Percentiles rank a stretch among this genome's conserved stretches.
These are phyloP conservation scores for Eupithecia centaureata DNA, from an alignment of 2,888 invertebrate genomes.

Conservation along the genomic window DNA sequence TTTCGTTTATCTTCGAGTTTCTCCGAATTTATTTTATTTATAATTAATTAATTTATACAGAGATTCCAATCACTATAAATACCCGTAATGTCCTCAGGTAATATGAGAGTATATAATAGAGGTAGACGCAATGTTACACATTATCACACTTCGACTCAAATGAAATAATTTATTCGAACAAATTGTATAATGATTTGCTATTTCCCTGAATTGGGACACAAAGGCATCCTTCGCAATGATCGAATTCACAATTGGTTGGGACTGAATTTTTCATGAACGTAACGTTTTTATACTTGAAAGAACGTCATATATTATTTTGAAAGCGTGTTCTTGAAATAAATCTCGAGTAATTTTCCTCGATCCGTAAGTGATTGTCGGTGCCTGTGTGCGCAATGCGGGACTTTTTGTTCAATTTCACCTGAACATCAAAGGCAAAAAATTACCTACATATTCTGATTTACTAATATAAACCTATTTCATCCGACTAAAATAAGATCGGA, in stretches of 20 bases:
- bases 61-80: not conserved
- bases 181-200: not conserved
- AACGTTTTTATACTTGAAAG: not conserved
- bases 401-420: constrained; percentile 3
- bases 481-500: not conserved
- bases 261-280: not conserved
- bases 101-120: not conserved
- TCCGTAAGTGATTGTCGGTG: not conserved
- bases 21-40: too few species aligned
- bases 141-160: not conserved
- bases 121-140: not conserved
- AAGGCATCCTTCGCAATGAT: not conserved
- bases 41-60: too few species aligned
- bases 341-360: not conserved
- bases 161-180: not conserved
- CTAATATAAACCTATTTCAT: constrained; percentile 1
- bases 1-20: too few species aligned
- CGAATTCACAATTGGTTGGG: not conserved
- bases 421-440: constrained; percentile 11
- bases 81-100: too few species aligned
- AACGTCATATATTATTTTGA: not conserved
- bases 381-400: not conserved
- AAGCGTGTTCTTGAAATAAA: constrained; percentile 6
- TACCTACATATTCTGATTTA: constrained; percentile 2
- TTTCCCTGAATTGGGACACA: not conserved